Base-by-base conservation (phyloP, 2,797 vertebrate species). In the Danio jaintianensis region DNA sequence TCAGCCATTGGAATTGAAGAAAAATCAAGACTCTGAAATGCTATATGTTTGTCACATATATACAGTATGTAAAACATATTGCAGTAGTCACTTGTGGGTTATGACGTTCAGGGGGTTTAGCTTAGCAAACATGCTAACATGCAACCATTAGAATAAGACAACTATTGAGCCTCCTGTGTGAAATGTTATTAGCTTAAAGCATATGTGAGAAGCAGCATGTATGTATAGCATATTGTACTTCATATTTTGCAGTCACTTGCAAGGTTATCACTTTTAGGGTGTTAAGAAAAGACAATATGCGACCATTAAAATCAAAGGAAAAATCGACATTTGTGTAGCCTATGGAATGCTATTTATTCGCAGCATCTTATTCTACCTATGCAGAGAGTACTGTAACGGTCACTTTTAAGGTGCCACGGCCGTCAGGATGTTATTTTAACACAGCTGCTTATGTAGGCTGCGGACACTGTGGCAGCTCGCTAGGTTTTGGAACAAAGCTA, bases 401-500 rank as follows among this genome's bases (percentile, higher is more conserved):
- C 61, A 18, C 36, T n/a, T 5, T 5, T 18, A 16, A 43, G 38
- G 29, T 63, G 16, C 16, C 61, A 16, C 38, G 13, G 16, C 9
- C 45, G 0, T 18, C 38, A 42, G 38, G 61, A 42, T 5, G 38
- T 3, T 0, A 7, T n/a, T 10, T 42, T 43, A 40, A 63, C 9
- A 12, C 36, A 2, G 36, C 16, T 63, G 40, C 40, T 42, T 45
- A 58, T 56, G 69, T 58, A 56, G 53, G 40, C 40, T 42, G 40
- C 42, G 58, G 40, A 45, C 52, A 72, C 3, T 58, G 40, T 42
- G 69, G 50, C 53, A 22, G 40, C 69, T 72, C 69, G 72, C 52
- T 72, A 72, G 69, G 40, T 72, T 56, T 58, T 58, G 69, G 53
- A 72, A 72, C 38, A 72, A 72, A 58, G 69, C 52, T 72, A 16